Conservation (phyloP, 2,888 invertebrate genomes). For the Idaea aversata region DNA sequence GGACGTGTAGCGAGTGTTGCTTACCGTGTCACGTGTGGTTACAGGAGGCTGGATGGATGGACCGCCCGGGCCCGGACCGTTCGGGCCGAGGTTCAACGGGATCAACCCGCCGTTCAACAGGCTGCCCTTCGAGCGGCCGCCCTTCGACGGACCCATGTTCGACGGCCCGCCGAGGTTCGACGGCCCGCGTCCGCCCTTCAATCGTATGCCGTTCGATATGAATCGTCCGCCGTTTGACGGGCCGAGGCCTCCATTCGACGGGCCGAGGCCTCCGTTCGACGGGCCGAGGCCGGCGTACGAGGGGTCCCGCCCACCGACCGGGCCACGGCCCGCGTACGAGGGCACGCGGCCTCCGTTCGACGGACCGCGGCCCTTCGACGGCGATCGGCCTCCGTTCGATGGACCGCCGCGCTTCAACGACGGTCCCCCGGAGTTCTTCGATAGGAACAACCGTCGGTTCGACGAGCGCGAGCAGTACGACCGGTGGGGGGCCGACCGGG, state of each 20-base stretch:
- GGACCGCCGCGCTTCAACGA: slow-evolving; percentile 38
- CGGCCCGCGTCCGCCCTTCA: slow-evolving; percentile 45
- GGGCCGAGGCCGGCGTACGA: slow-evolving; percentile 43
- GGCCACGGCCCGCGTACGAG: no score
- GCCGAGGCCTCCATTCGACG: slow-evolving; percentile 49
- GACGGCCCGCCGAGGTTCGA: slow-evolving; percentile 55
- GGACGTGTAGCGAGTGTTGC: not conserved
- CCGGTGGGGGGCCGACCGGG: slow-evolving; percentile 56
- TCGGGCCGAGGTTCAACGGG: slow-evolving; percentile 64
- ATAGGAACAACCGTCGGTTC: slow-evolving; percentile 62
- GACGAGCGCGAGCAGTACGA: slow-evolving; percentile 67
- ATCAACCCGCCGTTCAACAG: slow-evolving; percentile 52
- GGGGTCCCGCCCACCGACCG: slow-evolving; percentile 48
- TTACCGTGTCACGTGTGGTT: slow-evolving; percentile 27
- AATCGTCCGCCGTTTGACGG: slow-evolving; percentile 47
- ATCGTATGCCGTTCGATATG: slow-evolving; percentile 44
- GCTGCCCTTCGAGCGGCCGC: slow-evolving; percentile 35
- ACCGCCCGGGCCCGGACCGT: slow-evolving; percentile 51
- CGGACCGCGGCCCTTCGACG: slow-evolving; percentile 43
- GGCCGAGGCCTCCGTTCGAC: slow-evolving; percentile 44
- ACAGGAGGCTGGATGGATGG: slow-evolving; percentile 74
- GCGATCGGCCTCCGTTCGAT: slow-evolving; percentile 49
- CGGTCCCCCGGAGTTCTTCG: slow-evolving; percentile 67
- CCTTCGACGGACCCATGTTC: slow-evolving; percentile 50
- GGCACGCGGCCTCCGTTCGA: slow-evolving; percentile 58